Conservation (phyloP, 2,888 invertebrate species). For the Polietes domitor region DNA sequence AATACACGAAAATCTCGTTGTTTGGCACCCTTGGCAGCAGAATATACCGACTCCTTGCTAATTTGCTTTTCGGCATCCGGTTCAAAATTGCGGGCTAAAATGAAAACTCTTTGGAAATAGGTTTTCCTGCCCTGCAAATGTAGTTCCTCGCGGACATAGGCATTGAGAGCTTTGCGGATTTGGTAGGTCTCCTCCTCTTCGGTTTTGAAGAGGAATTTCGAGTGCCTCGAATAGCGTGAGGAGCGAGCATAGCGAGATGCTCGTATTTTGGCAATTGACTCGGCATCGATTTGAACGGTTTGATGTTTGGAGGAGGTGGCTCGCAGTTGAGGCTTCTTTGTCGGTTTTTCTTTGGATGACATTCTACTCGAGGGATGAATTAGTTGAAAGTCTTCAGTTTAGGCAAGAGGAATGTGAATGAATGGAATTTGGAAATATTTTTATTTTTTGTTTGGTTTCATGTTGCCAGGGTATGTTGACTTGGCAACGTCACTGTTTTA, state of each 20-base stretch:
- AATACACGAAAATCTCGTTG: constrained; percentile 49
- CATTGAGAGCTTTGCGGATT: constrained; percentile 74
- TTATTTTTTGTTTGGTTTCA: too few relatives aligned
- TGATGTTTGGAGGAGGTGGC: not conserved
- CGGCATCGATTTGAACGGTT: constrained; percentile 9
- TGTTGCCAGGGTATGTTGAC: constrained; percentile 25
- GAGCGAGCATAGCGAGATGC: constrained; percentile 32
- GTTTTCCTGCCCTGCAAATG: constrained; percentile 69
- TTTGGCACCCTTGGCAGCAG: not conserved
- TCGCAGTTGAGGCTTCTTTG: not conserved
- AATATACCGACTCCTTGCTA: not conserved
- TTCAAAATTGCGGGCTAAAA: constrained; percentile 71
- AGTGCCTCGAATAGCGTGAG: constrained; percentile 1
- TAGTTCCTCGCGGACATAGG: constrained; percentile 72
- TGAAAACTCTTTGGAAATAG: constrained; percentile 75
- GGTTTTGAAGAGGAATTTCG: constrained; percentile 2
- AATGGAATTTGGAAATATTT: too few relatives aligned
- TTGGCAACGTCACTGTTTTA: constrained; percentile 23
- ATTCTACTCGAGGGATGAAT: too few relatives aligned
- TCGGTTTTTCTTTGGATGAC: constrained; percentile 12
- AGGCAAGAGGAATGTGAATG: too few relatives aligned
- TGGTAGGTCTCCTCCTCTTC: constrained; percentile 44
- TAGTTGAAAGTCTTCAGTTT: too few relatives aligned
- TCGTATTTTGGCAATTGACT: constrained; percentile 3
- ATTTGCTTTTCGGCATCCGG: constrained; percentile 16